Percentiles rank a stretch among this genome's conserved stretches.
These are phyloP conservation scores for Drosophila anomalata DNA, from an alignment of 2,888 invertebrate species.

Conservation along the genomic window DNA sequence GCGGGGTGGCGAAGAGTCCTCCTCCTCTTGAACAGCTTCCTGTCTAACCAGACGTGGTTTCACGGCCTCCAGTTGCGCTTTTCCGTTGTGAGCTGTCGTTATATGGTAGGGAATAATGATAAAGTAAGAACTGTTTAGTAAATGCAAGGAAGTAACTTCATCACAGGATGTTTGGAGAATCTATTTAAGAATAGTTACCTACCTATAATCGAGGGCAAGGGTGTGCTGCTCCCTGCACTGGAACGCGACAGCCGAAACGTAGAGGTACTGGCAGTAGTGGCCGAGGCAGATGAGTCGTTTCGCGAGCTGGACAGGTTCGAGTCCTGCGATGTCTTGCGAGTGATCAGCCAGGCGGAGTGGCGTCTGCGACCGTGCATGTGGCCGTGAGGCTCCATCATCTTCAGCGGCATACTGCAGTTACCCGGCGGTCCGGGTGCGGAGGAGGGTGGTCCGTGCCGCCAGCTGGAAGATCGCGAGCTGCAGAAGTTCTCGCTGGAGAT, in stretches of 20 bases:
- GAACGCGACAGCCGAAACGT: conserved; percentile 95
- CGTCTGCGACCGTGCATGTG: conserved; percentile 86
- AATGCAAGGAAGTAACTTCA: background rate
- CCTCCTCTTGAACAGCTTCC: conserved; percentile 91
- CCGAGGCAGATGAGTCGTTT: conserved; percentile 96
- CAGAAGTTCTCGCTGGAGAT: conserved; percentile 96
- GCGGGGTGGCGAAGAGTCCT: conserved; percentile 84
- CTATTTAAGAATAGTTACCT: conserved; percentile 13
- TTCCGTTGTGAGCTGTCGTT: conserved; percentile 80
- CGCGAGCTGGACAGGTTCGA: conserved; percentile 95
- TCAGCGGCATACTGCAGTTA: conserved; percentile 88
- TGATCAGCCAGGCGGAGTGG: conserved; percentile 94
- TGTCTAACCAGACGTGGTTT: conserved; percentile 92
- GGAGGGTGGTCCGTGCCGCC: conserved; percentile 89
- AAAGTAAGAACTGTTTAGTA: background rate
- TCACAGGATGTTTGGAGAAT: background rate
- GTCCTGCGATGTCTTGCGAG: conserved; percentile 96
- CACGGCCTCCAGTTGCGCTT: conserved; percentile 64
- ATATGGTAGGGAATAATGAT: background rate
- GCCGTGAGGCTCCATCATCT: conserved; percentile 87
- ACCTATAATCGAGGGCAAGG: conserved; percentile 83
- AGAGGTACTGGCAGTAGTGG: conserved; percentile 94
- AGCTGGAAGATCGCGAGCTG: conserved; percentile 93
- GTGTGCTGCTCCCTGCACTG: conserved; percentile 87
- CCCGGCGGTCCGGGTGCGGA: conserved; percentile 61